These are phyloP conservation scores for Trichogramma pretiosum DNA, from an alignment of 1,140 invertebrate genomes.

Conservation along the genomic window DNA sequence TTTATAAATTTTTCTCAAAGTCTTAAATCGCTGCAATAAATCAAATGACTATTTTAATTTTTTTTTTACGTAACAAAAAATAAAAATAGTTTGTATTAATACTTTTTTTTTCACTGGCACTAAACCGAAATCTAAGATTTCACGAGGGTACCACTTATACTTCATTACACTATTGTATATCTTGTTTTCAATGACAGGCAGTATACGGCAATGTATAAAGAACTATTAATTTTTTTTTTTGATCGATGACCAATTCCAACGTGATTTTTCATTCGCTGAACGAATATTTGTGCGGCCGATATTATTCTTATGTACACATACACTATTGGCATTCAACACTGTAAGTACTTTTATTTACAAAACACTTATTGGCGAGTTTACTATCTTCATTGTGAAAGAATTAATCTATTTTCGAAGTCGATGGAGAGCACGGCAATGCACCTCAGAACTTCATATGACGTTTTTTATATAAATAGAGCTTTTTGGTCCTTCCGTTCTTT, in stretches of 20 bases:
- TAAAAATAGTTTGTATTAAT: constrained; percentile 8
- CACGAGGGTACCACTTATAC: constrained; percentile 7
- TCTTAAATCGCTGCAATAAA: background rate
- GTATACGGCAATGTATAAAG: too few relatives aligned
- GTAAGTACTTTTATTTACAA: constrained; percentile 49
- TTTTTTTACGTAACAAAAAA: constrained; percentile 1
- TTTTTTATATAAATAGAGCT: constrained; percentile 3
- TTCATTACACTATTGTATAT: constrained; percentile 3
- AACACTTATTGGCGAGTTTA: constrained; percentile 42
- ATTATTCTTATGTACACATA: constrained; percentile 44
- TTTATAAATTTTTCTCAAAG: too few relatives aligned
- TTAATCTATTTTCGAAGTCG: background rate
- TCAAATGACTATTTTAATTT: constrained; percentile 8
- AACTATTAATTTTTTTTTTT: too few relatives aligned
- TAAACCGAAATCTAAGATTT: constrained; percentile 12
- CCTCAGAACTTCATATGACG: too few relatives aligned
- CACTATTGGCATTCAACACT: constrained; percentile 44
- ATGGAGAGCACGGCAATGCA: too few relatives aligned
- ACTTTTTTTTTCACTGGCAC: constrained; percentile 3
- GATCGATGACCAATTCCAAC: too few relatives aligned
- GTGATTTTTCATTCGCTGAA: too few relatives aligned
- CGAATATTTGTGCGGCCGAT: too few relatives aligned
- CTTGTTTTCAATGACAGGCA: too few relatives aligned
- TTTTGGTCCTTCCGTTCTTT: too few relatives aligned
- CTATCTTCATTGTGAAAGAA: too few relatives aligned